Evolutionary conservation across 64 coral and sea anemone species (phyloP).

Genomic region (Montipora cactus): DNA sequence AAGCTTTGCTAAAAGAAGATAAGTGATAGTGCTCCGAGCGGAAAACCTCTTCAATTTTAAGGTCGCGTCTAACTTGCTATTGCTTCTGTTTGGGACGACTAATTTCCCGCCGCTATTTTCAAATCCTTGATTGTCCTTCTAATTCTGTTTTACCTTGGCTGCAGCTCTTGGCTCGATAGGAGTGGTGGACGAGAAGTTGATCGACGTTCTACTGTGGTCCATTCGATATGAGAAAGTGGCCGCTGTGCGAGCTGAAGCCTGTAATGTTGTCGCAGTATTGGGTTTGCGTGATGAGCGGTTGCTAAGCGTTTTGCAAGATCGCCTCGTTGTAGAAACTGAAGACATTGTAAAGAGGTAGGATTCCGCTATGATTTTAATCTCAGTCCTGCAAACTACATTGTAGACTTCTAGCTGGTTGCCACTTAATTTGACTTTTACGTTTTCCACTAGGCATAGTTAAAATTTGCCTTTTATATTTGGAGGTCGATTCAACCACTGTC

Average conservation of each 20-base stretch:
- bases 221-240: slow-evolving; percentile 94
- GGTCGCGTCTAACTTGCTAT: too few relatives aligned
- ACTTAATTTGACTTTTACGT: too few relatives aligned
- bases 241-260: slow-evolving; percentile 97
- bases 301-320: slow-evolving; percentile 90
- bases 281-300: slow-evolving; percentile 80
- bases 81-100: too few relatives aligned
- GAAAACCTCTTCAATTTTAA: too few relatives aligned
- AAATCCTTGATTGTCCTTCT: not conserved
- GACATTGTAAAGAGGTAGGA: slow-evolving; percentile 89
- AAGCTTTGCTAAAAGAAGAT: too few relatives aligned
- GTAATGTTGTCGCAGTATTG: slow-evolving; percentile 89
- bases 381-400: not conserved
- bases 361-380: not conserved
- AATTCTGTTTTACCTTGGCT: not conserved
- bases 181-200: slow-evolving; percentile 77
- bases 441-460: too few relatives aligned
- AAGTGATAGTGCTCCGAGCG: too few relatives aligned
- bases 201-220: slow-evolving; percentile 88
- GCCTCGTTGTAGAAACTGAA: slow-evolving; percentile 95
- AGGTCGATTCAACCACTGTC: too few relatives aligned
- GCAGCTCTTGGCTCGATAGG: slow-evolving; percentile 85
- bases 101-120: not conserved
- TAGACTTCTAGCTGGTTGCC: too few relatives aligned
- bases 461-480: too few relatives aligned